Evolutionary conservation across 2,113 vertebrate species (phyloP), one percentile per base, ranked within the genome.

Genomic region (Nycticorax nycticorax): DNA sequence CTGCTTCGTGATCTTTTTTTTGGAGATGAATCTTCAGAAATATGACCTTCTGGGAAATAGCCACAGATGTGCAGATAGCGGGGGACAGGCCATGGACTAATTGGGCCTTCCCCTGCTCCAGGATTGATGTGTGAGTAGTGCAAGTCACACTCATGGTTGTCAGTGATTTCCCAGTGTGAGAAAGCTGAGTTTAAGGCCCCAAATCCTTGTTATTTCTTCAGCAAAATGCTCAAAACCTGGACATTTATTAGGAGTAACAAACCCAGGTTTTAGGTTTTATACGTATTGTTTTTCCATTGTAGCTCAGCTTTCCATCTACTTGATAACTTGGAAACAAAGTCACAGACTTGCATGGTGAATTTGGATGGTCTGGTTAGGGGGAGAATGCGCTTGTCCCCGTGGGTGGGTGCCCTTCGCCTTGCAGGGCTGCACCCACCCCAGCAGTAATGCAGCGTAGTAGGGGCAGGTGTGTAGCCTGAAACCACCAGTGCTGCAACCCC

Each of bases 301-400:
- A 59, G 22, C n/a, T 85, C 50, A 47, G 11, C 9, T 47, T 87
- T 81, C 47, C 10, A 26, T 45, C 4, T 9, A 17, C 47, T 75
- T 43, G 3, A 23, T 47, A 78, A 74, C 50, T 66, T 71, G 37
- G 55, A 35, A 80, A 50, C 4, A 39, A 82, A 47, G 17, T 28
- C 57, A 15, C 27, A 59, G 37, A 4, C 26, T 69, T 30, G 30
- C 27, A 23, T 1, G 4, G 32, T 73, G 50, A 73, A 39, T 83
- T 60, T 66, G 59, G n/a, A 48, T 73, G 41, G 18, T 0, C 16
- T 80, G 82, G 10, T 12, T 52, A 4, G 3, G 12, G 30, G 71
- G 11, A 79, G 11, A 27, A 52, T 11, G 7, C 2, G 0, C 9
- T 67, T 69, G 21, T 47, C 18, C 28, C 11, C 4, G 2, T 2